phyloP scores from a whole-genome alignment of 1,140 invertebrate genomes.

The Pogonognathellus flavescens region DNA sequence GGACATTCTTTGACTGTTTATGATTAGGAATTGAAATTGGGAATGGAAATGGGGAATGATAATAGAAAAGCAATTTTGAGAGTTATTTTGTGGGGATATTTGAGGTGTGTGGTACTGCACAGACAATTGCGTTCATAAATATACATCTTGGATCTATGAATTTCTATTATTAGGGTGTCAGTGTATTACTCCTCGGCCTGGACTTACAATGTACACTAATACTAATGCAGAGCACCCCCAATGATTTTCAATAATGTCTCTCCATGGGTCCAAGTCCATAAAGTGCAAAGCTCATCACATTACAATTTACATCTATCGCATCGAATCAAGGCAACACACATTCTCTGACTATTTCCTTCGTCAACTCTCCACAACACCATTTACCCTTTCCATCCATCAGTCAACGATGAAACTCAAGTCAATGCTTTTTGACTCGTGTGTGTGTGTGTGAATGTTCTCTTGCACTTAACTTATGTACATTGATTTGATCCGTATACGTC shows the following conservation, averaged over 20 bases:
- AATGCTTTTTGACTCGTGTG: too few species aligned
- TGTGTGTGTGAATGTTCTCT: too few species aligned
- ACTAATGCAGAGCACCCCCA: constrained; percentile 48
- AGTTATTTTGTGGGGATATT: too few species aligned
- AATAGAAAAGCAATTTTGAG: background rate
- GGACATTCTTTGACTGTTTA: background rate
- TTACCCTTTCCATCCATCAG: background rate
- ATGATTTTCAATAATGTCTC: constrained; percentile 64
- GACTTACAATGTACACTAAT: too few species aligned
- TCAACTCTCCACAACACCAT: background rate
- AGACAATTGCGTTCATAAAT: too few species aligned
- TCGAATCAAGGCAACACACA: constrained; percentile 47
- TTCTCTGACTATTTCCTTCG: background rate
- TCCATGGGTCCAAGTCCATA: constrained; percentile 62
- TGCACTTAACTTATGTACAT: too few species aligned
- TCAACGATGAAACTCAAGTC: background rate
- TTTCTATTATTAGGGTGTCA: too few species aligned
- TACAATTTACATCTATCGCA: constrained; percentile 51
- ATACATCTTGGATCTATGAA: too few species aligned
- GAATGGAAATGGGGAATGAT: background rate
- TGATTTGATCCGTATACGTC: too few species aligned
- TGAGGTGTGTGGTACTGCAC: too few species aligned
- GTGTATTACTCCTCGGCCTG: too few species aligned
- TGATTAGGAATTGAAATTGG: background rate
- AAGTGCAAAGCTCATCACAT: constrained; percentile 61